A percentile compares a stretch with the other conserved stretches of the same genome.
Conservation (phyloP, 1,140 invertebrate species). For the Ectropis grisescens region DNA sequence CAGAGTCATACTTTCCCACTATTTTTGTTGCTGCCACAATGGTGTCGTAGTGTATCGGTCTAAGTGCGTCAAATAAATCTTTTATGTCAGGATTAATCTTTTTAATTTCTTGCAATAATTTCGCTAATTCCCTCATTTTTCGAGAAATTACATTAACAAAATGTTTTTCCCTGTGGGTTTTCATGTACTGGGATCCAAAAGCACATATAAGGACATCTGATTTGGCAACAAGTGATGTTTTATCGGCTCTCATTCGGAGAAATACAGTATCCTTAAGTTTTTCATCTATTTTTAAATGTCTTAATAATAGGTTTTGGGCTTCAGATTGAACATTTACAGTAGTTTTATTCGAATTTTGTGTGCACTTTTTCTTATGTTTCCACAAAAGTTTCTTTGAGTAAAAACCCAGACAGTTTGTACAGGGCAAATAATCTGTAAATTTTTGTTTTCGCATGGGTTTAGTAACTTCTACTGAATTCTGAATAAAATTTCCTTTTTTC, state of each 20-base stretch:
- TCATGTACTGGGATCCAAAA: conserved; percentile 26
- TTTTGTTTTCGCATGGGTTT: conserved; percentile 14
- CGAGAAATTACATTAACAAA: conserved; percentile 21
- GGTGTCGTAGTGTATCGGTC: conserved; percentile 18
- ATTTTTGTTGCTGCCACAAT: conserved; percentile 16
- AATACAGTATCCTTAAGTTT: conserved; percentile 16
- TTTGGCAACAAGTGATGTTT: conserved; percentile 19
- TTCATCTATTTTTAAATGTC: conserved; percentile 13
- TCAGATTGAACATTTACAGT: conserved; percentile 13
- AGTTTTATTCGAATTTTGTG: background rate
- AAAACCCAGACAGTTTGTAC: conserved; percentile 13
- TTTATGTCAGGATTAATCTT: conserved; percentile 17
- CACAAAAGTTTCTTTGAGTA: conserved; percentile 10
- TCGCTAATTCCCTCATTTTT: conserved; percentile 29
- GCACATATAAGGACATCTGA: conserved; percentile 27
- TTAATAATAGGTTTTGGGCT: conserved; percentile 15
- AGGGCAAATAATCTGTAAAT: conserved; percentile 14
- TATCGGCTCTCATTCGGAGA: conserved; percentile 12
- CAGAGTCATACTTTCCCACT: conserved; percentile 12
- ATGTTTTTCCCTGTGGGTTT: conserved; percentile 28
- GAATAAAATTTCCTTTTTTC: conserved; percentile 17
- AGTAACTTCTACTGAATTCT: conserved; percentile 9
- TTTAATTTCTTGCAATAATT: conserved; percentile 24
- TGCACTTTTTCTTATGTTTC: conserved; percentile 11
- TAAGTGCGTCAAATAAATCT: conserved; percentile 15